Conservation (phyloP, 1,140 invertebrate genomes). For the Dreissena polymorpha region DNA sequence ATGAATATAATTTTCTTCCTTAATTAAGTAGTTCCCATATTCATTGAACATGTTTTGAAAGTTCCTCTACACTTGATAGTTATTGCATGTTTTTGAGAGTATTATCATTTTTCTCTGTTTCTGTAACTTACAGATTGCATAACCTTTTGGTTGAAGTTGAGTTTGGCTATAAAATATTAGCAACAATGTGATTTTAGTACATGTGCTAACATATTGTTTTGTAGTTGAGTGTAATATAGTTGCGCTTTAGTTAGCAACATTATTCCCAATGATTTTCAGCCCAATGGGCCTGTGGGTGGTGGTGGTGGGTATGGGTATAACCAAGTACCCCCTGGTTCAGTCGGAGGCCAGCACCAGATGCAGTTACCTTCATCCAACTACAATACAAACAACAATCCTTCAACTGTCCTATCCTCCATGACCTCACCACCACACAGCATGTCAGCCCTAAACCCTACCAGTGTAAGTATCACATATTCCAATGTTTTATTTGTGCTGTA, state of each 20-base stretch:
- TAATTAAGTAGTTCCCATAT: too few species aligned
- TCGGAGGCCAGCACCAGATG: conserved; percentile 4
- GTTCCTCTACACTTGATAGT: too few species aligned
- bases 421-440: conserved; percentile 56
- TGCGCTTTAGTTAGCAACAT: not conserved
- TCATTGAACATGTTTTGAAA: too few species aligned
- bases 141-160: too few species aligned
- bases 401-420: conserved; percentile 54
- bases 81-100: too few species aligned
- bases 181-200: too few species aligned
- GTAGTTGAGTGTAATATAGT: not conserved
- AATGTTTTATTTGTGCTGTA: too few species aligned
- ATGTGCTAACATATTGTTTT: too few species aligned
- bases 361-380: conserved; percentile 36
- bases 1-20: too few species aligned
- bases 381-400: conserved; percentile 50
- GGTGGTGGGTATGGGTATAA: conserved; percentile 57
- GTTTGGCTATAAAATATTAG: too few species aligned
- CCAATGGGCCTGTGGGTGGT: conserved; percentile 64
- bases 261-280: conserved; percentile 44
- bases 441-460: conserved; percentile 51
- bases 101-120: too few species aligned
- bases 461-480: conserved; percentile 47
- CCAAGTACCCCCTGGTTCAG: conserved; percentile 53
- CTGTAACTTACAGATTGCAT: too few species aligned